Percentiles rank a stretch among this genome's conserved stretches.
These are phyloP conservation scores for Candoia aspera DNA, from an alignment of 2,113 vertebrate genomes.

Conservation along the genomic window DNA sequence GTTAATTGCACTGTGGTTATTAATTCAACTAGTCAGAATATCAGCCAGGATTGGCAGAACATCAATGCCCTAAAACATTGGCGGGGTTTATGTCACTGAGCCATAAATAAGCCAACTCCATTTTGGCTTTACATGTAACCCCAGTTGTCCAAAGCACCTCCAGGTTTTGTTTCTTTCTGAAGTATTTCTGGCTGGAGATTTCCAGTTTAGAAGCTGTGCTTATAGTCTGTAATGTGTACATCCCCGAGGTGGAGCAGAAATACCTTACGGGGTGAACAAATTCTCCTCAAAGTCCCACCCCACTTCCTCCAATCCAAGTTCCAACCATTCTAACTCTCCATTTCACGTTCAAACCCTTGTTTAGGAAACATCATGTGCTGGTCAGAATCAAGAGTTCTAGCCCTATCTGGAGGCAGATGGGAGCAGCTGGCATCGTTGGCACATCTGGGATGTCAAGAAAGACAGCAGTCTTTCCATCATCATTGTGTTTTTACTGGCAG, in stretches of 20 bases:
- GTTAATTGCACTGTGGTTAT: not conserved
- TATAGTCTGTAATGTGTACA: not conserved
- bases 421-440: too few relatives aligned
- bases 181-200: not conserved
- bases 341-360: not conserved
- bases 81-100: not conserved
- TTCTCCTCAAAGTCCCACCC: not conserved
- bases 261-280: not conserved
- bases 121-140: not conserved
- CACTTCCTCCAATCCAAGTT: not conserved
- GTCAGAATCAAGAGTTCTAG: not conserved
- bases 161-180: not conserved
- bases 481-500: too few relatives aligned
- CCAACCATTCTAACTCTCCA: not conserved
- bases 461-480: too few relatives aligned
- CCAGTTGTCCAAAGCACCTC: accelerated
- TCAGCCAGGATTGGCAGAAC: not conserved
- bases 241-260: too few relatives aligned
- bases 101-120: not conserved
- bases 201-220: not conserved
- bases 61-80: not conserved
- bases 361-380: not conserved
- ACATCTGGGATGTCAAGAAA: too few relatives aligned
- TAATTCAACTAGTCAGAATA: not conserved
- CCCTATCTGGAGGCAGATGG: not conserved